Evolutionary conservation across 2,113 vertebrate species (phyloP).

Genomic region (Plectropomus leopardus): DNA sequence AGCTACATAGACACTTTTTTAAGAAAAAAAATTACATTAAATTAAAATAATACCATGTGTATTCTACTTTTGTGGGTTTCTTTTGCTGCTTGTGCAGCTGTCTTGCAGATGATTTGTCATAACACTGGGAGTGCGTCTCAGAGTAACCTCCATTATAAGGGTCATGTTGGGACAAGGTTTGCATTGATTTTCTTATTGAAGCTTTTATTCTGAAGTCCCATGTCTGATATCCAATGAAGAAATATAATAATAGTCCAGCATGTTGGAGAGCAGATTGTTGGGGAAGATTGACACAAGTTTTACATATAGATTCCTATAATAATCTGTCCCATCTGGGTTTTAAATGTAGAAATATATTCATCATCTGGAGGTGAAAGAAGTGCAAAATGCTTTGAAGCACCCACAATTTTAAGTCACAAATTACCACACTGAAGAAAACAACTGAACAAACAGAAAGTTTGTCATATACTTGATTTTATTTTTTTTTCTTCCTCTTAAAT

Average conservation of each 20-base stretch:
- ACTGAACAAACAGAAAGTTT: slow-evolving; percentile 2
- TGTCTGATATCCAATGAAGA: background rate
- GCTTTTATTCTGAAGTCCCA: background rate
- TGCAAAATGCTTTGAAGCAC: background rate
- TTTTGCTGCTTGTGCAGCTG: too few relatives aligned
- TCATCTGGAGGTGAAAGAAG: background rate
- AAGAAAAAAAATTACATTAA: too few relatives aligned
- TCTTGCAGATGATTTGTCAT: too few relatives aligned
- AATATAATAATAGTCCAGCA: background rate
- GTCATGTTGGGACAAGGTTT: too few relatives aligned
- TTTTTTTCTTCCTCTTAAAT: too few relatives aligned
- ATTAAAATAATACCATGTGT: too few relatives aligned
- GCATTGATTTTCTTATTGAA: background rate
- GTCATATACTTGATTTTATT: background rate
- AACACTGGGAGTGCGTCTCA: too few relatives aligned
- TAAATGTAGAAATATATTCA: slow-evolving; percentile 16
- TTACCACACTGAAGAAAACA: background rate
- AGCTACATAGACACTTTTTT: too few relatives aligned
- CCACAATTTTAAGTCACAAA: background rate
- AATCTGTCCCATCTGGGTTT: background rate
- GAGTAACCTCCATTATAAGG: too few relatives aligned
- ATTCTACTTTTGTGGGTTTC: too few relatives aligned
- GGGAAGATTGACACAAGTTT: background rate
- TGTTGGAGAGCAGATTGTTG: background rate
- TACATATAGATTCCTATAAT: background rate